Base-by-base conservation (phyloP, 2,113 vertebrate genomes). In the Abramis brama region DNA sequence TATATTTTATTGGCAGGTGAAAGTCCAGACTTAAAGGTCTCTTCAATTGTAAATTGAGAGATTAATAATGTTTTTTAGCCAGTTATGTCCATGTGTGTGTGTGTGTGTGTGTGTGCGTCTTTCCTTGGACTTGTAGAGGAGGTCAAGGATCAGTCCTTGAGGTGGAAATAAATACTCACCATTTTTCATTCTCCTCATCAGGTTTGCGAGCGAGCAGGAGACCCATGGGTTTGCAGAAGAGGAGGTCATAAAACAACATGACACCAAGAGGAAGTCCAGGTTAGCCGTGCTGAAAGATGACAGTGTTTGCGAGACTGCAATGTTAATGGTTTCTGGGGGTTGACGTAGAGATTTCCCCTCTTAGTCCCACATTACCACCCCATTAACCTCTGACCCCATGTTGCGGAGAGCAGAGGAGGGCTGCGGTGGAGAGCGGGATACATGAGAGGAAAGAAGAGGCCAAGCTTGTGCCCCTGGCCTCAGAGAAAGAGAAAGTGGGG, bases 331-430 rank as follows among this genome's bases (percentile, higher is more conserved):
- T 70, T 76, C 52, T 71, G 50, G 45, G 70, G 39, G 33, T 45
- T 6, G 71, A 1, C n/a, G 25, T n/a, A 70, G 62, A 78, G 17
- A 57, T 62, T 76, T 82, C 55, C 55, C 76, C 68, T 43, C 45
- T 66, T 73, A 82, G 80, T 77, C 79, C 76, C 80, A 74, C 84
- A 86, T 89, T 81, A 86, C 77, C 84, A 86, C 86, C 82, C 70
- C 60, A 84, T 86, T 87, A 87, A 84, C 76, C 76, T 87, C 52
- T 87, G 77, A 76, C 86, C 81, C 60, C 13, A 6, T 39, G 60
- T 19, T 52, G 64, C 23, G 3, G 47, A 76, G 60, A 57, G 76
- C 39, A 19, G 55, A 55, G 82, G 27, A 55, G 71, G n/a, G 52
- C 52, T 21, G 6, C 6, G 6, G 36, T 27, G 23, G 36, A 60